Evolutionary conservation across 64 coral and sea anemone species (phyloP).

Genomic region (Dendronephthya gigantea): DNA sequence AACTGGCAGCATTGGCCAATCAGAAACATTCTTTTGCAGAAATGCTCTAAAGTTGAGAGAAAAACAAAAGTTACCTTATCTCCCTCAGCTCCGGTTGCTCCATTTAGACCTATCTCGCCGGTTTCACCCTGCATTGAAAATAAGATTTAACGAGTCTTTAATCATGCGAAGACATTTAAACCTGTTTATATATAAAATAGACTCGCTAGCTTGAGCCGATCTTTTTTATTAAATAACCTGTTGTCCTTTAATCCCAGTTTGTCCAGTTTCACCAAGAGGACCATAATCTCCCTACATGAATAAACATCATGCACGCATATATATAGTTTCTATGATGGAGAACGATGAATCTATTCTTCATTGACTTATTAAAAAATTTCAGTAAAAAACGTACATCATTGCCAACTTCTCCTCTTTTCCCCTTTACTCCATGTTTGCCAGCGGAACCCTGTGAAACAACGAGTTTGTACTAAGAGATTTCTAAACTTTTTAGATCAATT

Average conservation of each 20-base stretch:
- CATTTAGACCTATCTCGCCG: not conserved
- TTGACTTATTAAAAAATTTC: not conserved
- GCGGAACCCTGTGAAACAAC: not conserved
- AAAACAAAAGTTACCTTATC: not conserved
- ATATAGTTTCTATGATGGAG: not conserved
- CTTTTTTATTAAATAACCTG: not conserved
- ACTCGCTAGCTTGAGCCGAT: not conserved
- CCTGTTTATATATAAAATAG: not conserved
- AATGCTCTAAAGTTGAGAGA: no score
- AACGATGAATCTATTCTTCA: not conserved
- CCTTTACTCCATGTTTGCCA: not conserved
- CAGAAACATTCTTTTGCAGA: no score
- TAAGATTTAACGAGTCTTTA: not conserved
- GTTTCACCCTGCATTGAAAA: not conserved
- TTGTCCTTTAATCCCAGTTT: conserved; percentile 13
- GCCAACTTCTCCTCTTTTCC: not conserved
- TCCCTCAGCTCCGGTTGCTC: not conserved
- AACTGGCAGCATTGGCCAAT: no score
- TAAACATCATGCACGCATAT: not conserved
- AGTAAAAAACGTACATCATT: not conserved
- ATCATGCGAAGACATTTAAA: not conserved
- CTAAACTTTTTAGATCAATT: no score
- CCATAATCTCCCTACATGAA: conserved; percentile 25
- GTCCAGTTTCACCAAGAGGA: conserved; percentile 24
- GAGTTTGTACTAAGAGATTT: no score